These are phyloP conservation scores for Loxodonta africana DNA, from an alignment of 2,113 vertebrate genomes.

Conservation along the genomic window DNA sequence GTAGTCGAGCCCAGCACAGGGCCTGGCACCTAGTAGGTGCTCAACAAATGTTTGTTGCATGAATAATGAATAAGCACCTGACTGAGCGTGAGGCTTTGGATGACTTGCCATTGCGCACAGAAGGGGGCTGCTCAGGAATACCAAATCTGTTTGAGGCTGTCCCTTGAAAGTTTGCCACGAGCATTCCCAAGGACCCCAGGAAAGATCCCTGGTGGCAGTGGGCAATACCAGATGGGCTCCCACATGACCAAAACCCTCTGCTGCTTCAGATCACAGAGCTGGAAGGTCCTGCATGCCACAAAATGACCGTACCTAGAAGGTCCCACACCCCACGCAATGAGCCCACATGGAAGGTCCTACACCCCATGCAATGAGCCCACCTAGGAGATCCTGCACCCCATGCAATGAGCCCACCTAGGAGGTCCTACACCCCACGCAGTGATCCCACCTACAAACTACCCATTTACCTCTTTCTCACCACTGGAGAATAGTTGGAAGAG, in stretches of 20 bases:
- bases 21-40: background rate
- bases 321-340: no score
- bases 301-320: background rate
- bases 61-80: no score
- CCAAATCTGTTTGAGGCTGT: background rate
- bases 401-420: no score
- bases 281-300: background rate
- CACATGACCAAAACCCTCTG: rapidly evolving
- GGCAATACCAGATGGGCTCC: background rate
- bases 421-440: background rate
- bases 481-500: background rate
- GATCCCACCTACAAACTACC: background rate
- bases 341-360: background rate
- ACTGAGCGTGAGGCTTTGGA: background rate
- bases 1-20: background rate
- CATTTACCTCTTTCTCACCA: background rate
- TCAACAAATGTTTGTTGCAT: background rate
- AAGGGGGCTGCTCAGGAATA: background rate
- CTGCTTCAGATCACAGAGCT: background rate
- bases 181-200: background rate
- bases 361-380: background rate
- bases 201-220: background rate
- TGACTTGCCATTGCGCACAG: background rate
- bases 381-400: background rate
- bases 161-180: background rate